Percentiles rank a stretch among this genome's conserved stretches.
Conservation (phyloP, 2,797 vertebrate species). For the Ficedula albicollis region DNA sequence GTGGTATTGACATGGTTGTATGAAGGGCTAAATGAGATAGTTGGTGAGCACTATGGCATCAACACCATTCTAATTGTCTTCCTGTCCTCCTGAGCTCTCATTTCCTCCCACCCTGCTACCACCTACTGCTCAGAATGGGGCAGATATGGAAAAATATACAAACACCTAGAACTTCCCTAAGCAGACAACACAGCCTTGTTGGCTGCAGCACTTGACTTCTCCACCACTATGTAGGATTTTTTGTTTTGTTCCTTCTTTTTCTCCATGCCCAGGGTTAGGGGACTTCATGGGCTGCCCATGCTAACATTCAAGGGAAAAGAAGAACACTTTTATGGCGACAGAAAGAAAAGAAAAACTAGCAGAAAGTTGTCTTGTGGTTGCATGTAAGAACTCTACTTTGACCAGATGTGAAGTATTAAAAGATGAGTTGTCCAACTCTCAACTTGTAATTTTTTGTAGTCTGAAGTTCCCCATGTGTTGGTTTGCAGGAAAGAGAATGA, state of each 20-base stretch:
- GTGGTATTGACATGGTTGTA: neutral
- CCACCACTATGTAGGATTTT: fast-evolving
- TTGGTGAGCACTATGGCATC: neutral
- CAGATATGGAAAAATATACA: neutral
- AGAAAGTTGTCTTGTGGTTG: neutral
- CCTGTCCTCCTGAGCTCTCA: neutral
- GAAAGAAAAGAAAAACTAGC: neutral
- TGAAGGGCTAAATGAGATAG: neutral
- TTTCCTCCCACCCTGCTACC: neutral
- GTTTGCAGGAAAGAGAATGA: neutral
- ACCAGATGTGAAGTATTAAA: neutral
- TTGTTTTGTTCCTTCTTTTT: neutral
- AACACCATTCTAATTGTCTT: neutral
- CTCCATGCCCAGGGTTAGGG: neutral
- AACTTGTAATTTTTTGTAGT: neutral
- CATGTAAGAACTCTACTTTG: neutral
- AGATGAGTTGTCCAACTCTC: neutral
- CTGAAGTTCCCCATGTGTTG: neutral
- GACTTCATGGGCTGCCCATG: neutral
- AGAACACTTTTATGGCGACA: neutral
- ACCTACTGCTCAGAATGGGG: neutral
- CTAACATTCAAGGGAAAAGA: neutral
- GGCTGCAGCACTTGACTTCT: neutral
- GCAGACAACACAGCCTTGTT: neutral
- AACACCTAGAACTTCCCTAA: neutral